Conservation (phyloP, 2,797 vertebrate genomes). For the Macropus fuliginosus region DNA sequence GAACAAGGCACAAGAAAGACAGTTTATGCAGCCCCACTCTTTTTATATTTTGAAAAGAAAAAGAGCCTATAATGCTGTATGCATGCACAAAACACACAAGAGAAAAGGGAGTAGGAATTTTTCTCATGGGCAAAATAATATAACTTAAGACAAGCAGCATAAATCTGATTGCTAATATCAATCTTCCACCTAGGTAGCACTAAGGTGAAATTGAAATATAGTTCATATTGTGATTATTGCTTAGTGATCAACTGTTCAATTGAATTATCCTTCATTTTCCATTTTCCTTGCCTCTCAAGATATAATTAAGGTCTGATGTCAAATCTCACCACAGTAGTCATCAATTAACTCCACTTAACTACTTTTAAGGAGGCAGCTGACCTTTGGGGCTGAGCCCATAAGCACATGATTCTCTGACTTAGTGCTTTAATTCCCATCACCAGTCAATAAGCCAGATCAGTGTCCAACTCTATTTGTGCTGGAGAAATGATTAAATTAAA, state of each 20-base stretch:
- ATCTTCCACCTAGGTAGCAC: slow-evolving; percentile 46
- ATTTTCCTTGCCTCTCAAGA: slow-evolving; percentile 75
- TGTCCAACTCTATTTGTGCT: slow-evolving; percentile 17
- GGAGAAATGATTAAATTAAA: slow-evolving; percentile 43
- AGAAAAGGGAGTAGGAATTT: slow-evolving; percentile 23
- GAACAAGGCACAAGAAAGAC: neutral
- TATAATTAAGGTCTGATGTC: slow-evolving; percentile 78
- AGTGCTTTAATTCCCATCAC: slow-evolving; percentile 61
- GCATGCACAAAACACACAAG: slow-evolving; percentile 56
- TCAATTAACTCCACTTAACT: slow-evolving; percentile 75
- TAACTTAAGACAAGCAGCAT: slow-evolving; percentile 52
- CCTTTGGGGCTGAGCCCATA: slow-evolving; percentile 44
- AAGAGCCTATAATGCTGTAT: neutral
- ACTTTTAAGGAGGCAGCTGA: slow-evolving; percentile 68
- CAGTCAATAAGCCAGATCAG: slow-evolving; percentile 63
- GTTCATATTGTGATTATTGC: slow-evolving; percentile 72
- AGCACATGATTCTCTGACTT: slow-evolving; percentile 66
- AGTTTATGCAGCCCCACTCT: neutral
- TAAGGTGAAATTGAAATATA: slow-evolving; percentile 64
- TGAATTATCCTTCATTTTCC: slow-evolving; percentile 71
- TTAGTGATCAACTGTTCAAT: slow-evolving; percentile 72
- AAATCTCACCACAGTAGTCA: slow-evolving; percentile 63
- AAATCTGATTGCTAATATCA: slow-evolving; percentile 59
- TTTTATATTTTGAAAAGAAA: slow-evolving; percentile 54
- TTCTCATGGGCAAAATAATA: slow-evolving; percentile 48